phyloP scores from a whole-genome alignment of 2,888 invertebrate genomes.

The Halocaridina rubra region DNA sequence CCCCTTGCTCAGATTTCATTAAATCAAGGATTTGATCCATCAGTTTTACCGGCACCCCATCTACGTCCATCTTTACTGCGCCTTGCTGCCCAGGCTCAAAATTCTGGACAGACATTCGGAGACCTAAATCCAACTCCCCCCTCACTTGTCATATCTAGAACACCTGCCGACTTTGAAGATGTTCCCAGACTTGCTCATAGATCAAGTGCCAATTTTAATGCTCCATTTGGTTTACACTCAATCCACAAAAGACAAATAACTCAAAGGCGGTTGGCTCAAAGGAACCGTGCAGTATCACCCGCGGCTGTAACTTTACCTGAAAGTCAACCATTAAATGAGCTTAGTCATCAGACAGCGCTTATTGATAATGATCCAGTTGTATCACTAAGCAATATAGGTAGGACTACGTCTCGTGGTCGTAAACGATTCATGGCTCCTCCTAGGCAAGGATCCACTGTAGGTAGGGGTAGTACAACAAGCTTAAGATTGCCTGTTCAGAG shows the following conservation, averaged over 20 bases:
- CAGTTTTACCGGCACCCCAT: constrained; percentile 58
- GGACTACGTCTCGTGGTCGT: constrained; percentile 35
- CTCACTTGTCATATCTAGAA: constrained; percentile 23
- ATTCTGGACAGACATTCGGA: constrained; percentile 30
- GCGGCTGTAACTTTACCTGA: neutral
- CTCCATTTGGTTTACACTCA: neutral
- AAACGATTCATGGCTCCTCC: neutral
- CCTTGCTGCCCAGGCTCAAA: constrained; percentile 61
- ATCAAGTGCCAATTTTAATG: neutral
- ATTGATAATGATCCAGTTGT: neutral
- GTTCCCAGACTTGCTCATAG: constrained; percentile 42
- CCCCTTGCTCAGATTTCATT: constrained; percentile 61
- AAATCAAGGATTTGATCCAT: constrained; percentile 49
- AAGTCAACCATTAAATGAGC: neutral
- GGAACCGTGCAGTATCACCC: neutral
- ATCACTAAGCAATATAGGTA: neutral
- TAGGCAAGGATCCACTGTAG: neutral
- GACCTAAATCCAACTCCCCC: constrained; percentile 20
- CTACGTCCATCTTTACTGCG: constrained; percentile 60
- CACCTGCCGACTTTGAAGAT: constrained; percentile 55
- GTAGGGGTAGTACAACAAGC: neutral
- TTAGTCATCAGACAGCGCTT: neutral
- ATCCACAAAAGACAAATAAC: constrained; percentile 38
- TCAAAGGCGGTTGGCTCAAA: neutral
- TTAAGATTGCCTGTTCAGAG: no score